These are phyloP conservation scores for Chrysolina oricalcia DNA, from an alignment of 2,888 invertebrate species.

Conservation along the genomic window DNA sequence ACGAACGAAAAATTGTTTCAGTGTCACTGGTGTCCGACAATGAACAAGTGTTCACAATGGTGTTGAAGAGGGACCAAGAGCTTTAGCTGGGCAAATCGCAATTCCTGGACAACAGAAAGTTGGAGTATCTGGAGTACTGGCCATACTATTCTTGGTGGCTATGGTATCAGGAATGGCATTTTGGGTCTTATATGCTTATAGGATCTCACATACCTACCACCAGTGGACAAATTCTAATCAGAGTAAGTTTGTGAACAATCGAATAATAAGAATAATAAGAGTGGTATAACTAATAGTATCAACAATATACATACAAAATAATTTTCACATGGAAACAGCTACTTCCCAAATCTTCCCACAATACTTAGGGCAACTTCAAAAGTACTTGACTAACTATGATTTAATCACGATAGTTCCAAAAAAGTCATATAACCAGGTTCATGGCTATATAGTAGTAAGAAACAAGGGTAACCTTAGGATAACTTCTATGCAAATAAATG, in stretches of 20 bases:
- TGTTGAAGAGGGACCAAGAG: conserved; percentile 22
- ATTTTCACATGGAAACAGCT: no score
- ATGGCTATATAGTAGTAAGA: no score
- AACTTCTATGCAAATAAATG: no score
- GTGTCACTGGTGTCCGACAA: conserved; percentile 91
- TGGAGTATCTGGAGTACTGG: conserved; percentile 77
- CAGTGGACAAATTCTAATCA: conserved; percentile 96
- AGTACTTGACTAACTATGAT: no score
- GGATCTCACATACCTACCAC: conserved; percentile 96
- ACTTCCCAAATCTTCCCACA: no score
- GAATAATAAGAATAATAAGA: background rate
- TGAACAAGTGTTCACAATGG: conserved; percentile 80
- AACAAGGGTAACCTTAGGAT: no score
- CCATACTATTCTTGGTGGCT: conserved; percentile 81
- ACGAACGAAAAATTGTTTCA: conserved; percentile 69
- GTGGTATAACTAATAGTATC: background rate
- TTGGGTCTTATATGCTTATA: conserved; percentile 95
- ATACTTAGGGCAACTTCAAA: no score
- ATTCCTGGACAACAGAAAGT: conserved; percentile 53
- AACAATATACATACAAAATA: no score
- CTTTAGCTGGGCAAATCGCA: conserved; percentile 9
- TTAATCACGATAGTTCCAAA: no score
- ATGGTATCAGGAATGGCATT: conserved; percentile 80
- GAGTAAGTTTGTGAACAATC: conserved; percentile 77
- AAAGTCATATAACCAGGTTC: no score